Evolutionary conservation across 2,113 vertebrate genomes (phyloP).

Genomic region (Sula dactylatra): DNA sequence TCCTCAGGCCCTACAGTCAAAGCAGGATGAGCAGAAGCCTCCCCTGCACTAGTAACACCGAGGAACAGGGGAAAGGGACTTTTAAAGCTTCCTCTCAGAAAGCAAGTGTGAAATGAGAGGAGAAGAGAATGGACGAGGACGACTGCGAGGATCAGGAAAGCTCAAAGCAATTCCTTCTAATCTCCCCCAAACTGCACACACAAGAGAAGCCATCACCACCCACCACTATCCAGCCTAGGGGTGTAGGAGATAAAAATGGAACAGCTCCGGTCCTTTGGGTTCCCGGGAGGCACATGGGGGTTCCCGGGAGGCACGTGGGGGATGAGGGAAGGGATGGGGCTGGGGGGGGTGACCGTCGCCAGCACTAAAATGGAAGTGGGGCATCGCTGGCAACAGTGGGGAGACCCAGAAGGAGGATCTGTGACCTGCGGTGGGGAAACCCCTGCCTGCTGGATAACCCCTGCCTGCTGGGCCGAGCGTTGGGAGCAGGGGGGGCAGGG

Average conservation of each 20-base stretch:
- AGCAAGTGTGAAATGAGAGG: neutral
- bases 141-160: neutral
- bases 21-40: neutral
- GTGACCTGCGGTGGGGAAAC: neutral
- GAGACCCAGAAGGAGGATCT: neutral
- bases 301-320: neutral
- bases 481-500: neutral
- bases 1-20: neutral
- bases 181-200: conserved; percentile 42
- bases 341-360: neutral
- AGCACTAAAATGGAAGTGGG: neutral
- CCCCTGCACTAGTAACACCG: neutral
- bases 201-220: conserved; percentile 1
- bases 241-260: conserved; percentile 49
- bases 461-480: neutral
- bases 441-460: neutral
- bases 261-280: neutral
- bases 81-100: conserved; percentile 15
- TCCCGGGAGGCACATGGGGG: conserved; percentile 17
- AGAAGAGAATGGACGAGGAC: neutral
- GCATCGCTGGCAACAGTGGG: neutral
- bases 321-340: neutral
- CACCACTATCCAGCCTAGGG: conserved; percentile 21
- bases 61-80: neutral
- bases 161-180: conserved; percentile 37